Percentiles rank a stretch among this genome's conserved stretches.
These are phyloP conservation scores for Rousettus madagascariensis DNA, from an alignment of 2,797 vertebrate species.

Conservation along the genomic window DNA sequence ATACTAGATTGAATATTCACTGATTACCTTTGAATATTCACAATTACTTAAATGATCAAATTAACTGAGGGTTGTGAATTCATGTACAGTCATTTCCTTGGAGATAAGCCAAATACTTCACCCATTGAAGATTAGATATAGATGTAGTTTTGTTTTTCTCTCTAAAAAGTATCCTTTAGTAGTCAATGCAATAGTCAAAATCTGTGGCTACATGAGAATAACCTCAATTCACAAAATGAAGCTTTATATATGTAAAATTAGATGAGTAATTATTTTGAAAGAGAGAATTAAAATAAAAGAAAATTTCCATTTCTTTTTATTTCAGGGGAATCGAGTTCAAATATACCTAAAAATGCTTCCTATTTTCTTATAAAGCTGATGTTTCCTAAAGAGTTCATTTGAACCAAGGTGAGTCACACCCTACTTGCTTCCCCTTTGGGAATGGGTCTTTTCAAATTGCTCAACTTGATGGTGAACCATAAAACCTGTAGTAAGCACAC, in stretches of 20 bases:
- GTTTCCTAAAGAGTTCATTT: conserved; percentile 19
- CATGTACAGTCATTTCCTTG: not conserved
- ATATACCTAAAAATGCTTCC: not conserved
- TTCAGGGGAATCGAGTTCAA: not conserved
- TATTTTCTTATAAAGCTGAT: not conserved
- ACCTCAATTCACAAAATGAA: not conserved
- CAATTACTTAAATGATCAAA: not conserved
- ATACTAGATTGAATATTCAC: not conserved
- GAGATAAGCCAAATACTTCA: not conserved
- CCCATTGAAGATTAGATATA: not conserved
- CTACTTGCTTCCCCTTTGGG: not conserved
- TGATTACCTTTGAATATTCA: not conserved
- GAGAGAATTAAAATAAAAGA: not conserved
- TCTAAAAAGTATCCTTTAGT: not conserved
- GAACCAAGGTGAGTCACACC: not conserved
- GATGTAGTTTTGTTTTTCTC: not conserved
- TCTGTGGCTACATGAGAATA: not conserved
- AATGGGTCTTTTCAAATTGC: not conserved
- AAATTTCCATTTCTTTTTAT: not conserved
- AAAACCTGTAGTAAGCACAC: conserved; percentile 36
- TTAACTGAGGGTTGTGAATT: not conserved
- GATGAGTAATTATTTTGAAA: not conserved
- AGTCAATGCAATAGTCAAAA: not conserved
- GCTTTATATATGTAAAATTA: not conserved
- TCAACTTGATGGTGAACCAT: not conserved